phyloP scores from a whole-genome alignment of 2,888 invertebrate genomes.

The Thalpophila matura region DNA sequence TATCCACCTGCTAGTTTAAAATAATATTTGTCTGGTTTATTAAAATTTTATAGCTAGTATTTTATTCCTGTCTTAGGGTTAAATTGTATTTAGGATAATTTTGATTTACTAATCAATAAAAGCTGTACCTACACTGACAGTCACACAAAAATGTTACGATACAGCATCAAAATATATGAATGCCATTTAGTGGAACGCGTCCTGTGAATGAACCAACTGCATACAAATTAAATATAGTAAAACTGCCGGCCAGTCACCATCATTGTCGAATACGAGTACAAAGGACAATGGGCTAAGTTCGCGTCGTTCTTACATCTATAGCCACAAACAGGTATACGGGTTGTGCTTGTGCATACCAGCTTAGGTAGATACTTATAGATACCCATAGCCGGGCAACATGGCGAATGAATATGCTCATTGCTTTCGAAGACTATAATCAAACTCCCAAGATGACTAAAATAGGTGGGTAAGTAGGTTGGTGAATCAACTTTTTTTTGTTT shows the following conservation, averaged over 20 bases:
- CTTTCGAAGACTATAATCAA: not conserved
- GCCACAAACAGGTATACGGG: constrained; percentile 21
- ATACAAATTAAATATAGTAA: constrained; percentile 6
- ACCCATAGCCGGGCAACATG: constrained; percentile 6
- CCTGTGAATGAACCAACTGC: constrained; percentile 27
- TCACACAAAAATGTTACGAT: too few relatives aligned
- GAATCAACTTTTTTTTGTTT: too few relatives aligned
- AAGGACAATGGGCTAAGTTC: constrained; percentile 50
- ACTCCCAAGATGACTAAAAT: not conserved
- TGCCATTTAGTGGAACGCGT: not conserved
- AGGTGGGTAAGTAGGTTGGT: too few relatives aligned
- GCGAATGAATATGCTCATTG: not conserved
- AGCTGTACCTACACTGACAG: too few relatives aligned
- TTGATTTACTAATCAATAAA: too few relatives aligned
- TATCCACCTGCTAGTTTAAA: too few relatives aligned
- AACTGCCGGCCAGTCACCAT: constrained; percentile 13
- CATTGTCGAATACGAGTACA: constrained; percentile 43
- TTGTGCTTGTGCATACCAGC: constrained; percentile 2
- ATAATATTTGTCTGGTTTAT: too few relatives aligned
- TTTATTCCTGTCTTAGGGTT: too few relatives aligned
- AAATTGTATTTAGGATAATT: too few relatives aligned
- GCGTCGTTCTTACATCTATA: constrained; percentile 30
- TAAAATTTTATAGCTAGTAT: too few relatives aligned
- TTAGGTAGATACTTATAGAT: too few relatives aligned
- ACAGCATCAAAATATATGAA: not conserved